Evolutionary conservation across 2,113 vertebrate genomes (phyloP), one percentile per base, ranked within the genome.

Genomic region (Hystrix cristata): DNA sequence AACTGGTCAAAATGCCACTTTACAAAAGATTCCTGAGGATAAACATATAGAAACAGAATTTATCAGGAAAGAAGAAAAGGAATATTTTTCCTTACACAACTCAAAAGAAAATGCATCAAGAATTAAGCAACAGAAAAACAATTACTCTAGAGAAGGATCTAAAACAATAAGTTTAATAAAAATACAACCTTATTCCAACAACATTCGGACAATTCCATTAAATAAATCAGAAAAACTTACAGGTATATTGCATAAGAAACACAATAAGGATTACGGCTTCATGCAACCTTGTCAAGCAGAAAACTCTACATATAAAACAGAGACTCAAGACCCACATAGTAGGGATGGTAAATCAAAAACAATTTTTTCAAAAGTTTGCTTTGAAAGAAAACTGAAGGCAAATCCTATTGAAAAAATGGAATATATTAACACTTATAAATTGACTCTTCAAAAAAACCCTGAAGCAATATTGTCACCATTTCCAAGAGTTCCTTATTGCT

Each of bases 331-430:
- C 14, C 55, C 51, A 78, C 71, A 87, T 10, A 34, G 34, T 59
- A 95, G 81, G 95, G 80, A 81, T 87, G 74, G n/a, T 72, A 97
- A 92, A 83, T 88, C 88, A 71, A 96, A 96, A 91, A n/a, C 76
- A 69, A n/a, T 69, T 71, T 72, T 85, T 38, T 62, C 96, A 80
- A 97, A 96, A 53, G 53, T 8, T 72, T 86, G 62, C 79, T 97
- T 82, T 93, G 97, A 97, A 91, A 95, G 81, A 74, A 94, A 91
- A 64, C 43, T 91, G 59, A 97, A 97, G 96, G 85, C 18, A 57
- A 98, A 93, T 59, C 31, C 82, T 14, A 29, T 88, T 67, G 96
- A 87, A 27, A 95, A 71, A 92, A 85, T 71, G n/a, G 93, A 96
- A 31, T 67, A 91, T 43, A 59, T 16, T 80, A 72, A 89, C 46